Evolutionary conservation across 2,113 vertebrate species (phyloP), one percentile per base, ranked within the genome.

Genomic region (Tragelaphus buxtoni): DNA sequence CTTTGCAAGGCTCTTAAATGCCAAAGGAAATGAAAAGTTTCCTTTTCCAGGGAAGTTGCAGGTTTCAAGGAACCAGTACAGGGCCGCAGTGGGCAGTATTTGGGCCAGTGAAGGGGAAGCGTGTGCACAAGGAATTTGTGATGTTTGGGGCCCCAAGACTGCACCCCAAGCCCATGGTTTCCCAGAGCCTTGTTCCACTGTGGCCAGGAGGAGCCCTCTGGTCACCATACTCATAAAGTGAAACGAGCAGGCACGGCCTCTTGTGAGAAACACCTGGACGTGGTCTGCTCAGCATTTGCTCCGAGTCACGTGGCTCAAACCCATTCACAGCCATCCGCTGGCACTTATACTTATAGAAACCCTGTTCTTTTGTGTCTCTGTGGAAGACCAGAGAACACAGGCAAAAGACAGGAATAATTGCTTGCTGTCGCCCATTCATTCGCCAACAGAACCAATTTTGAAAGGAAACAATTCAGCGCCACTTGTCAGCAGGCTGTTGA

Each of bases 301-400:
- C 26, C 10, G 0, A 0, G 0, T 61, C 91, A 47, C 4, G 5
- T 26, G 49, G 58, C 55, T 14, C 22, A 58, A 49, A 4, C 6
- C 30, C 61, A 13, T 58, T 82, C 85, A 56, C n/a, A 49, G 83
- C 47, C 1, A 39, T 2, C 24, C 0, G 0, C n/a, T 51, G 69
- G 94, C 63, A 28, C 69, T n/a, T 16, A 0, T 1, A 14, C 47
- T 26, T 32, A 4, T 28, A 42, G 47, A 77, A 83, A 49, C n/a
- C 20, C 49, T 79, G 90, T 84, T 24, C 72, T 89, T 97, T 94
- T 90, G 90, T 94, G 93, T 51, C 84, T 86, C 51, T 97, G 81
- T 94, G 88, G 79, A 69, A 96, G 56, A 88, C n/a, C 42, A 55
- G 92, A 47, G 82, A 91, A 87, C 80, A 56, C 56, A 20, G 49